Evolutionary conservation across 2,797 vertebrate genomes (phyloP).

Genomic region (Poliocrania exsul): DNA sequence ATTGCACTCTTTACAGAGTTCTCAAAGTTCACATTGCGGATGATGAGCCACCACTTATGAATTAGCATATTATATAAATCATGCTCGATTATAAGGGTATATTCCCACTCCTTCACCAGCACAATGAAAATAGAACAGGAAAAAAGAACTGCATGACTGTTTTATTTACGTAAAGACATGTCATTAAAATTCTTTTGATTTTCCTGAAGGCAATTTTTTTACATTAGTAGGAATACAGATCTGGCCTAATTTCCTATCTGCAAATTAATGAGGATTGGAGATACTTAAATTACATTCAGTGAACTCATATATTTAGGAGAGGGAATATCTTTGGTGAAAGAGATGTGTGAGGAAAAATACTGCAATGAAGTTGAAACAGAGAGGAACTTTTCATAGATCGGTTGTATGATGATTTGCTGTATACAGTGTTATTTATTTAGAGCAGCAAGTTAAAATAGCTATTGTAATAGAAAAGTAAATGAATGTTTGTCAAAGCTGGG

Average conservation of each 20-base stretch:
- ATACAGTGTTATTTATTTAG: background rate
- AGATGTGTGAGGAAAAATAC: constrained; percentile 6
- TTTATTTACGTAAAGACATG: constrained; percentile 69
- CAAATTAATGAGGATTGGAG: constrained; percentile 66
- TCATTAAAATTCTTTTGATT: constrained; percentile 74
- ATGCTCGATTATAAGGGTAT: constrained; percentile 33
- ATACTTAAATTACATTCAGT: constrained; percentile 58
- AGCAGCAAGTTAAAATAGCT: background rate
- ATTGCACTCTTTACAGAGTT: constrained; percentile 31
- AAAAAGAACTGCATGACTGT: constrained; percentile 56
- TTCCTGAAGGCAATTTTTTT: constrained; percentile 61
- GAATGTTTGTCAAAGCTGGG: background rate
- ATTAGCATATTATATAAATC: constrained; percentile 73
- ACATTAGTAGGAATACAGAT: constrained; percentile 55
- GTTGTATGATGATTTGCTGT: background rate
- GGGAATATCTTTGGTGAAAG: constrained; percentile 7
- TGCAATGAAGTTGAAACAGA: constrained; percentile 15
- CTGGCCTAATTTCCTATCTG: constrained; percentile 68
- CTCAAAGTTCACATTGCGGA: constrained; percentile 44
- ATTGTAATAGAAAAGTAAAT: background rate
- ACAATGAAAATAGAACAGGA: constrained; percentile 68
- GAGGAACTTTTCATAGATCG: background rate
- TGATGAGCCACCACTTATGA: constrained; percentile 25
- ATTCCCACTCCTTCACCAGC: constrained; percentile 56
- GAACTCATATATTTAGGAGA: constrained; percentile 52